Base-by-base conservation (phyloP, 2,113 vertebrate species). In the Cyphomyrus plagiostoma region DNA sequence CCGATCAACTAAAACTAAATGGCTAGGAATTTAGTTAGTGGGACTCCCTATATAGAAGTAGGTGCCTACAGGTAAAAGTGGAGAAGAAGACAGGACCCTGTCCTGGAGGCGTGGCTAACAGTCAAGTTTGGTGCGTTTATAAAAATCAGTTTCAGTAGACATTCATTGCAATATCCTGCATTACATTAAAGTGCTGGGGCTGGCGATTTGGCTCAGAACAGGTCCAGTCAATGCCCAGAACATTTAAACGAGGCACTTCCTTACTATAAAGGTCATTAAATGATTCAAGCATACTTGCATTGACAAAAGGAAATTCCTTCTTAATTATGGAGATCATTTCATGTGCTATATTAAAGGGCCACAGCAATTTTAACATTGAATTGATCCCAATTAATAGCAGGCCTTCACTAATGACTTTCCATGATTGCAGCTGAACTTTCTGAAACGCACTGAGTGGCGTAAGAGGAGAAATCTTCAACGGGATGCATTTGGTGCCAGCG, bases 311-410 rank as follows among this genome's bases (percentile, higher is more conserved):
- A 70, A 89, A 89, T 88, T 91, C 52, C 62, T 52, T 66, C 88
- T 49, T 89, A 88, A 90, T 88, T 88, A 89, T 53, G 66, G 19
- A 53, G 89, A 89, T 88, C 49, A 58, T 86, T 92, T 84, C 66
- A 56, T 86, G 85, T 90, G 45, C 80, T 89, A 86, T 90, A 77
- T 88, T 85, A 85, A 91, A 90, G 90, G 80, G 66, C 15, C 52
- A 86, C 84, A 19, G 89, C 66, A 58, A 91, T 89, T 89, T 90
- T 30, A 74, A 88, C 88, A 66, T 87, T 4, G 26, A 89, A 91
- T 91, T 91, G 45, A 90, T 80, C 89, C 80, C 88, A 88, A 88
- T 88, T 91, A 91, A 91, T 91, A 90, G 89, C 30, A 70, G 52
- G 86, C 90, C 66, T 91, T 88, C 80, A 84, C 62, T 90, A 90